These are phyloP conservation scores for Spinus pinus DNA, from an alignment of 2,797 vertebrate species.

Conservation along the genomic window DNA sequence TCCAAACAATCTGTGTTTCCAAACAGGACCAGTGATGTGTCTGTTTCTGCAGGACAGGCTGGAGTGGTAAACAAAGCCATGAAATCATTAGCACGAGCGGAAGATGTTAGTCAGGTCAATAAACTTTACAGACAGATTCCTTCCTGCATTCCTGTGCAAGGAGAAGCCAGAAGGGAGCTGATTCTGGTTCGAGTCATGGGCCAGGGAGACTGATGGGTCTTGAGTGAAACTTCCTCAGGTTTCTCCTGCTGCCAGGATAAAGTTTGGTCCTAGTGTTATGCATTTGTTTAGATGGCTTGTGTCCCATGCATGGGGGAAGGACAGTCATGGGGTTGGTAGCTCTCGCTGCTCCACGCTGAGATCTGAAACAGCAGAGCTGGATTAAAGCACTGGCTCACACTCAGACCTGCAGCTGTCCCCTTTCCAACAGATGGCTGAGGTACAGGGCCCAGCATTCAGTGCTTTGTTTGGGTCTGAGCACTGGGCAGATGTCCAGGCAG, in stretches of 20 bases:
- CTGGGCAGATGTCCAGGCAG: conserved; percentile 15
- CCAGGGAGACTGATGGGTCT: not conserved
- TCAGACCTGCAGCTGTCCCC: not conserved
- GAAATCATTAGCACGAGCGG: not conserved
- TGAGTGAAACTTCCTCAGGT: not conserved
- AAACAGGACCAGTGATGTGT: not conserved
- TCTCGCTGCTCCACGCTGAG: not conserved
- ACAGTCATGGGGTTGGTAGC: not conserved
- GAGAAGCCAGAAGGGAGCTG: not conserved
- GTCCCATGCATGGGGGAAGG: accelerated
- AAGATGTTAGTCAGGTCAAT: conserved; percentile 2
- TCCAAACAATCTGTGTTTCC: not conserved
- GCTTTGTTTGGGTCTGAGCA: conserved; percentile 40
- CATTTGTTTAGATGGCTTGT: not conserved
- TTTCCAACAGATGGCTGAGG: not conserved
- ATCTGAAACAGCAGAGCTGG: not conserved
- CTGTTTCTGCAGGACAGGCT: not conserved
- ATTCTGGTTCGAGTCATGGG: not conserved
- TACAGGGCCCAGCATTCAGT: not conserved
- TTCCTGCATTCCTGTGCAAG: conserved; percentile 1
- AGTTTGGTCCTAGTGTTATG: not conserved
- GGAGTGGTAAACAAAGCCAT: not conserved
- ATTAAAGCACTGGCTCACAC: not conserved
- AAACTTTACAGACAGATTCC: conserved; percentile 5
- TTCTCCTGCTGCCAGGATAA: not conserved